Evolutionary conservation across 2,113 vertebrate species (phyloP).

Genomic region (Sus scrofa): DNA sequence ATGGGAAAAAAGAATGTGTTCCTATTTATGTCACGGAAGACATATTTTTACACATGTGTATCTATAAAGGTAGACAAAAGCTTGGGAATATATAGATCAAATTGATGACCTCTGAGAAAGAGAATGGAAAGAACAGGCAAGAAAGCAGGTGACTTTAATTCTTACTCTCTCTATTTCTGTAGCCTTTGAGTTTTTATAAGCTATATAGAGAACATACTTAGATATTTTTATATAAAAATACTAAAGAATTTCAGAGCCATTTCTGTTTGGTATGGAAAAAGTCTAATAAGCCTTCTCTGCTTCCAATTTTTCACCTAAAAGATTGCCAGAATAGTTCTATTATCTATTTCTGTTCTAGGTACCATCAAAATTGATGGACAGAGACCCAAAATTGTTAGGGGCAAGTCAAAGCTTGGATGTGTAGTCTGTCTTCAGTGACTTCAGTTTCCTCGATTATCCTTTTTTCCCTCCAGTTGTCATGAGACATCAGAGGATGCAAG

Average conservation of each 20-base stretch:
- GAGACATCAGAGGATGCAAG: neutral
- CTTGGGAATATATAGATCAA: neutral
- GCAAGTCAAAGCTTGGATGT: neutral
- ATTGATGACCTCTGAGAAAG: neutral
- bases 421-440: neutral
- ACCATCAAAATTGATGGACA: neutral
- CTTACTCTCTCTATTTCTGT: neutral
- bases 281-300: neutral
- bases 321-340: neutral
- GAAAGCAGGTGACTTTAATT: neutral
- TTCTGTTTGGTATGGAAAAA: neutral
- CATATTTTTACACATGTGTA: neutral
- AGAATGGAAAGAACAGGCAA: neutral
- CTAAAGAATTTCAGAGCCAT: neutral
- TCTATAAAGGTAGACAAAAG: neutral
- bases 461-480: neutral
- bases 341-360: neutral
- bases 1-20: neutral
- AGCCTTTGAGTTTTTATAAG: neutral
- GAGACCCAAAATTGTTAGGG: neutral
- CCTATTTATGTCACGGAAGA: neutral
- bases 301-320: neutral
- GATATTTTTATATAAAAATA: slow-evolving; percentile 18
- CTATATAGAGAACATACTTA: neutral
- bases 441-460: neutral